Evolutionary conservation across 2,888 invertebrate species (phyloP).

Genomic region (Cheilosia vulpina): DNA sequence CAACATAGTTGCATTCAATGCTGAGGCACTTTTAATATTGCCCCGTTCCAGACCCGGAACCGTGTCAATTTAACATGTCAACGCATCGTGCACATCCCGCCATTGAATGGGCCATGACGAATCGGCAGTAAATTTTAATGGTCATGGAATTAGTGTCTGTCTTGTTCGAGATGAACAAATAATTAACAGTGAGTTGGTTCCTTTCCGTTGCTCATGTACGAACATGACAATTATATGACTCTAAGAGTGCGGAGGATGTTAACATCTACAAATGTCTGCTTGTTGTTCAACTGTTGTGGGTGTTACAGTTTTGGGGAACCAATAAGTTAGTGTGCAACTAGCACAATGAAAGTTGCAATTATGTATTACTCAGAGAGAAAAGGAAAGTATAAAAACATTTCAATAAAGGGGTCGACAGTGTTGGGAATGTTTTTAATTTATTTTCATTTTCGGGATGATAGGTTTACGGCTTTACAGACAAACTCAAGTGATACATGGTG

Average conservation of each 20-base stretch:
- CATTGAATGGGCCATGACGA: slow-evolving; percentile 44
- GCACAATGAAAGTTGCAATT: too few species aligned
- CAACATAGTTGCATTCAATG: slow-evolving; percentile 17
- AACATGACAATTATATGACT: neutral
- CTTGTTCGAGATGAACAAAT: slow-evolving; percentile 9
- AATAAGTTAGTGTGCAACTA: too few species aligned
- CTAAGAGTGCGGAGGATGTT: neutral
- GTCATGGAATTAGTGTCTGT: slow-evolving; percentile 50
- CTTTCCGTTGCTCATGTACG: neutral
- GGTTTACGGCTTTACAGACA: too few species aligned
- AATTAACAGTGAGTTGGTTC: neutral
- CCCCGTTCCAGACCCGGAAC: slow-evolving; percentile 13
- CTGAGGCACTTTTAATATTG: neutral
- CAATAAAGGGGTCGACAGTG: too few species aligned
- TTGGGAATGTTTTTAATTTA: too few species aligned
- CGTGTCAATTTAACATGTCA: slow-evolving; percentile 49
- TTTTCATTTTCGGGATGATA: too few species aligned
- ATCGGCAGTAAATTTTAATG: slow-evolving; percentile 49
- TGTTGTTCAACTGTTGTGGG: neutral
- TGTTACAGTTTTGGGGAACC: neutral
- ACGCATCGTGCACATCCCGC: slow-evolving; percentile 24
- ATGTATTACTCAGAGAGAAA: too few species aligned
- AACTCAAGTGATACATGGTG: too few species aligned
- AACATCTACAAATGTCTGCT: neutral
- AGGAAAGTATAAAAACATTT: too few species aligned